phyloP scores from a whole-genome alignment of 2,113 vertebrate genomes.

The Campylomormyrus numenius region DNA sequence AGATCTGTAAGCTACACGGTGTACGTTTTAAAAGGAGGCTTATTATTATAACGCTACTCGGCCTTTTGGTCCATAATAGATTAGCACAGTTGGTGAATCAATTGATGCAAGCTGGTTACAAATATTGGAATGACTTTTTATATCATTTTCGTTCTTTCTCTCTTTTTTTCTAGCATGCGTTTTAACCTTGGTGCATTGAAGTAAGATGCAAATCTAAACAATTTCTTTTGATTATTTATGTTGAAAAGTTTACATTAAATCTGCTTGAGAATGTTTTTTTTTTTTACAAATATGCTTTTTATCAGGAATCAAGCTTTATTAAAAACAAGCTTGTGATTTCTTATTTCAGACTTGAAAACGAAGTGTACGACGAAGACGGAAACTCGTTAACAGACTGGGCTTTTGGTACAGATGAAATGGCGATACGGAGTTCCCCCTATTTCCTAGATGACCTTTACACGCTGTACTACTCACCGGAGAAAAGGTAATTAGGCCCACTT shows the following conservation, averaged over 20 bases:
- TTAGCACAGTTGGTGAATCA: not conserved
- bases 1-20: not conserved
- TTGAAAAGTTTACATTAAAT: not conserved
- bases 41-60: not conserved
- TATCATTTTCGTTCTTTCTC: conserved; percentile 23
- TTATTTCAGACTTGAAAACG: conserved; percentile 78
- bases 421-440: conserved; percentile 75
- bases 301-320: conserved; percentile 30
- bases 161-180: conserved; percentile 26
- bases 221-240: conserved; percentile 13
- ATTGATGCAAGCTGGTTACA: conserved; percentile 13
- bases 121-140: conserved; percentile 19
- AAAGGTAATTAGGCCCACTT: conserved; percentile 66
- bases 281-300: conserved; percentile 32
- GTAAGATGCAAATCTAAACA: conserved; percentile 24
- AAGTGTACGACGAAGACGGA: conserved; percentile 83
- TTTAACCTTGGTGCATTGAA: conserved; percentile 28
- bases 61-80: not conserved
- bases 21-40: not conserved
- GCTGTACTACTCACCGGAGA: conserved; percentile 75
- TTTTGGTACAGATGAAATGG: conserved; percentile 72
- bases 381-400: conserved; percentile 76
- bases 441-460: conserved; percentile 73
- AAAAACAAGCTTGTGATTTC: conserved; percentile 17
- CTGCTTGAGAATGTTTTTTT: not conserved